Evolutionary conservation across 37 sponge, comb jelly and placozoan genomes (phyloP).

Genomic region (Oscarella lobularis): DNA sequence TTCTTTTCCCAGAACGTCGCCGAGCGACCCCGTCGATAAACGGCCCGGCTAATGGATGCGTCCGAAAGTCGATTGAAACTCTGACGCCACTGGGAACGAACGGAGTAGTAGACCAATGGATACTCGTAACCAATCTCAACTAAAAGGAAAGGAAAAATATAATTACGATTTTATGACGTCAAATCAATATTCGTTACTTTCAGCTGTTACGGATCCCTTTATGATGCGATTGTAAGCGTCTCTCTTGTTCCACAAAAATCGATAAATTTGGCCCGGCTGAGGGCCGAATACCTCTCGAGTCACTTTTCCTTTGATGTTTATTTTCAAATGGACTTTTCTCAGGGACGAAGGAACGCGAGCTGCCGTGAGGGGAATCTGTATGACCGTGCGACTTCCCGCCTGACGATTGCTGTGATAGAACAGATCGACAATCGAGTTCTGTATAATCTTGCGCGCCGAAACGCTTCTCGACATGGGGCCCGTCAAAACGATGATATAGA

Average conservation of each 20-base stretch:
- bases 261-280: background rate
- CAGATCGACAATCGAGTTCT: too few relatives aligned
- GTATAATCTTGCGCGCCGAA: too few relatives aligned
- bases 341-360: background rate
- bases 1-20: background rate
- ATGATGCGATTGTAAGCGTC: background rate
- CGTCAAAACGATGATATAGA: too few relatives aligned
- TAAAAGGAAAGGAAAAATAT: background rate
- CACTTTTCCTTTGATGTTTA: background rate
- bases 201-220: background rate
- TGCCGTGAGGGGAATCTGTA: background rate
- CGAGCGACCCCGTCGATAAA: background rate
- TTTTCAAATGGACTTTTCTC: background rate
- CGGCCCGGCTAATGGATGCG: background rate
- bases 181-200: background rate
- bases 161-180: background rate
- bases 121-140: background rate
- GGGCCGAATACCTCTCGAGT: background rate
- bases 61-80: background rate
- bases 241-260: background rate
- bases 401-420: too few relatives aligned
- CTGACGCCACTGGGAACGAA: constrained; percentile 1
- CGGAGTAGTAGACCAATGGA: background rate
- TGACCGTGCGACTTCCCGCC: too few relatives aligned
- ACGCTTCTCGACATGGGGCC: too few relatives aligned